Conservation (phyloP, 2,113 vertebrate species). For the Oenanthe melanoleuca region DNA sequence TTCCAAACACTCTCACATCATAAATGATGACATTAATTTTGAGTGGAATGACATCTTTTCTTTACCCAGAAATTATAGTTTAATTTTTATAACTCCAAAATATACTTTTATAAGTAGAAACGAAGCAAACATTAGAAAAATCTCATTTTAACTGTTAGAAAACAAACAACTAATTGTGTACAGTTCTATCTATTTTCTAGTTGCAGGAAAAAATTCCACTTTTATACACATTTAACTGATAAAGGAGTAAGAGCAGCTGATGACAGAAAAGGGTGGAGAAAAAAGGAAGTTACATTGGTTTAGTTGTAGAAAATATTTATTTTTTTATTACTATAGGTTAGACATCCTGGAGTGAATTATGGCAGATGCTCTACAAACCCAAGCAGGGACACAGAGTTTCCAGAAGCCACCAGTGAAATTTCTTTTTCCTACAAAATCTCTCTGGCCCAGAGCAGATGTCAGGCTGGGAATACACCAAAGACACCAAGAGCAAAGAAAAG, state of each 20-base stretch:
- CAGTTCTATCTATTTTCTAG: too few relatives aligned
- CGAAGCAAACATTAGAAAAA: not conserved
- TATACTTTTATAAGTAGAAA: not conserved
- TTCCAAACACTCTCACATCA: not conserved
- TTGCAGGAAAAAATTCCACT: not conserved
- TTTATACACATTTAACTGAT: not conserved
- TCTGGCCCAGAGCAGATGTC: not conserved
- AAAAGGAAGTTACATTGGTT: not conserved
- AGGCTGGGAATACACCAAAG: not conserved
- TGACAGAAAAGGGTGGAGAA: not conserved
- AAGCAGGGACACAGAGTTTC: not conserved
- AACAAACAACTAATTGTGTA: not conserved
- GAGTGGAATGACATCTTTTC: not conserved
- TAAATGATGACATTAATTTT: not conserved
- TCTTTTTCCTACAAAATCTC: not conserved
- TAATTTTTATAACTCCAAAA: not conserved
- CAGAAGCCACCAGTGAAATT: not conserved
- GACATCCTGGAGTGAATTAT: not conserved
- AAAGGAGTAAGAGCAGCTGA: not conserved
- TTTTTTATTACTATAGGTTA: not conserved
- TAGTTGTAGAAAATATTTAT: not conserved
- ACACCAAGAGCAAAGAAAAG: not conserved
- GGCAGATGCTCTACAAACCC: not conserved
- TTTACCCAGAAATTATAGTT: not conserved
- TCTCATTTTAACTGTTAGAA: not conserved